Base-by-base conservation (phyloP, 1,140 invertebrate species). In the Euglossa dilemma region DNA sequence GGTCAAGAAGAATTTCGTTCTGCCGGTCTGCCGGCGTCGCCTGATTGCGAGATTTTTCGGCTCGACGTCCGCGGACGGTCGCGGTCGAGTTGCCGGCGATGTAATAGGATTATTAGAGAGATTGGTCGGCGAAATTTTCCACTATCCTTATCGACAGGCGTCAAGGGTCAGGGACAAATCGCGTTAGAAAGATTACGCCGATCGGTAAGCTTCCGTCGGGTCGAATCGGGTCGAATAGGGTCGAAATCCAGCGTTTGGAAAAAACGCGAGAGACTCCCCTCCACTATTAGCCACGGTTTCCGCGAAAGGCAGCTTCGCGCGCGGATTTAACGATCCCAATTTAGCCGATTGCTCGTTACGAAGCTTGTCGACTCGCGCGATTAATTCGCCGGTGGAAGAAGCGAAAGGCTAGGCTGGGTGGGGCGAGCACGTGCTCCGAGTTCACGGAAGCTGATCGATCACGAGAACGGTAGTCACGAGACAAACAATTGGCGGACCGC, bases 401-500 rank as follows among this genome's bases (percentile, higher is more conserved):
- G 56, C 52, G 20, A 54, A n/a, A n/a, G n/a, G 20, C n/a, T 18
- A 4, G n/a, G 14, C 57, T 18, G 12, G 43, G 20, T 0, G 61
- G 8, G 56, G 2, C 18, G 59, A 54, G 52, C 80, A 81, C 80
- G 72, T 81, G 72, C 20, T 67, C 16, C 25, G 50, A 64, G 57
- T 80, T 80, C 47, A 73, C 47, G 67, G 78, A 80, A 80, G 70
- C 78, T 52, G 47, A n/a, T 50, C 79, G 72, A 76, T 81, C 72
- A 81, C 80, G 80, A 66, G 80, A 43, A 56, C 80, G 52, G 52
- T 67, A 50, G 80, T 81, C 80, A 81, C 63, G 73, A 81, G 80
- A 81, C 79, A 36, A 81, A 66, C 52, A 81, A 81, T 81, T 81
- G 80, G 20, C 45, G 16, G 52, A 25, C 52, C 28, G 47, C 56